Base-by-base conservation (phyloP, 2,888 invertebrate species). In the Magallana nippona region DNA sequence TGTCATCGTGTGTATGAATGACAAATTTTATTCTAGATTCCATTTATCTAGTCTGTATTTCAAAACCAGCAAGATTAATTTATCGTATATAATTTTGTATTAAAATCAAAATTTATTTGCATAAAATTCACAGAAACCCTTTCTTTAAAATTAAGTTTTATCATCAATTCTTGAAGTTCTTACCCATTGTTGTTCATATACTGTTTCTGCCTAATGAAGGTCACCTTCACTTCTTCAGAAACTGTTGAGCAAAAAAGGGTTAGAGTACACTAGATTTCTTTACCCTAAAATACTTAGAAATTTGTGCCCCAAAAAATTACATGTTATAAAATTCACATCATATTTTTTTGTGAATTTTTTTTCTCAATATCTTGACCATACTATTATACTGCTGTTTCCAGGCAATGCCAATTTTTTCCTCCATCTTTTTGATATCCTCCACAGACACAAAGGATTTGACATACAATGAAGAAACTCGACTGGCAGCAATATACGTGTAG, bases 381-480 rank as follows among this genome's bases (percentile, higher is more conserved):
- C 82, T 55, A 13, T 71, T 71, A 62, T 83, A 71, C 27, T 80
- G 57, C 19, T 77, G 2, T 15, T 79, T 78, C 87, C 87, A 88
- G 19, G 60, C 80, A 8, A 77, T 22, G 17, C 79, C 82, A 15
- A 89, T 81, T 55, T 83, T 62, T 17, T 78, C 63, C 63, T 87
- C 87, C 8, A 87, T 71, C 32, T 81, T 80, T 10, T 82, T 83
- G 57, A 84, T 80, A 77, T 89, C 88, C 17, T 82, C 78, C 32
- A 86, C 80, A n/a, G 87, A 81, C 1, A 88, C 83, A 83, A 86
- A 87, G 55, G 71, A 79, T 56, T 84, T 85, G 15, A 85, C 79
- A 77, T 86, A 85, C 58, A 89, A 63, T 10, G 87, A 85, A 71
- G 84, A 79, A 10, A 88, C 82, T 19, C 86, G 81, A 55, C 83